A percentile compares a stretch with the other conserved stretches of the same genome.
Conservation (phyloP, 2,888 invertebrate genomes). For the Cerceris rybyensis region DNA sequence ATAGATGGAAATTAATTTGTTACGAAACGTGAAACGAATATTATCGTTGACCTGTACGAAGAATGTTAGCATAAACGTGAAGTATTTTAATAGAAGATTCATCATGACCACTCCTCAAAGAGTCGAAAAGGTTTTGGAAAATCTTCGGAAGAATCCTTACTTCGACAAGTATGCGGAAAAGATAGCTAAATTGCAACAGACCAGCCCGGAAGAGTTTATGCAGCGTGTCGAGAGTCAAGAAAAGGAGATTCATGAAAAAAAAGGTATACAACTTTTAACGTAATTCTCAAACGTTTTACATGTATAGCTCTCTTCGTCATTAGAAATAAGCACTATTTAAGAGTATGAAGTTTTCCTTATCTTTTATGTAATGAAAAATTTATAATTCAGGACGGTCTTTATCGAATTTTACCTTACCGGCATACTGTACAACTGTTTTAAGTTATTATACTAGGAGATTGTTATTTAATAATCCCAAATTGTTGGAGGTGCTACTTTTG, state of each 20-base stretch:
- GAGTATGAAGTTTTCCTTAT: too few relatives aligned
- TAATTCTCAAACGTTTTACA: too few relatives aligned
- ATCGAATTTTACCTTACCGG: too few relatives aligned
- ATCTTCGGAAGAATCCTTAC: conserved; percentile 87
- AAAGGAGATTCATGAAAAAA: conserved; percentile 74
- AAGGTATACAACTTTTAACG: conserved; percentile 70
- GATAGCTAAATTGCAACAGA: conserved; percentile 88
- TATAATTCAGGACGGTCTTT: too few relatives aligned
- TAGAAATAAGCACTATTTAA: too few relatives aligned
- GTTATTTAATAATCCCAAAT: neutral
- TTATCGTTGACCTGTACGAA: conserved; percentile 21
- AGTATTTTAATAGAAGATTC: conserved; percentile 52
- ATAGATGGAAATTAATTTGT: conserved; percentile 64
- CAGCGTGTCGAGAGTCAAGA: conserved; percentile 85
- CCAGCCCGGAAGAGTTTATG: conserved; percentile 89
- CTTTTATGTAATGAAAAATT: too few relatives aligned
- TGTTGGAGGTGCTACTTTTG: neutral
- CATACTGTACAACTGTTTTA: too few relatives aligned
- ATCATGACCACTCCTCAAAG: conserved; percentile 81
- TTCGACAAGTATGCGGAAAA: conserved; percentile 91
- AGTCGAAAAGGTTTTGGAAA: conserved; percentile 83
- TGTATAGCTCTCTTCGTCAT: too few relatives aligned
- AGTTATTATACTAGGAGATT: too few relatives aligned
- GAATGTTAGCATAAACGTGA: conserved; percentile 17
- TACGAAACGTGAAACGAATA: conserved; percentile 45